Evolutionary conservation across 2,113 vertebrate genomes (phyloP).

Genomic region (Sarotherodon lohbergeri): DNA sequence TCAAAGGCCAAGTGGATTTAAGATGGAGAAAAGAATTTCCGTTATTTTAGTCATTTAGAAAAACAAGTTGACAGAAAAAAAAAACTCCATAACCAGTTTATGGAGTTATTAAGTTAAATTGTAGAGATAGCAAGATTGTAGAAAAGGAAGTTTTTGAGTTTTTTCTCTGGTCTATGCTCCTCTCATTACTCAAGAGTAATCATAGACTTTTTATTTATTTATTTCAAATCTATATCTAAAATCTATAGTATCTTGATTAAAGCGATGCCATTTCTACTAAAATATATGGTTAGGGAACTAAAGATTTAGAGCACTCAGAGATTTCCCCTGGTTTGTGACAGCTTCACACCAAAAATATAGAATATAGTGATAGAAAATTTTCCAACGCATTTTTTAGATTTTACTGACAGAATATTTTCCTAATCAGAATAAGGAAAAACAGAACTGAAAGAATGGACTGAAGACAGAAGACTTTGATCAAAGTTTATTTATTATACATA

Average conservation of each 20-base stretch:
- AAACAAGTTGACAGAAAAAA: background rate
- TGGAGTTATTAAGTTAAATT: background rate
- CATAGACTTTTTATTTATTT: background rate
- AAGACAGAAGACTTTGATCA: background rate
- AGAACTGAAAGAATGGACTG: background rate
- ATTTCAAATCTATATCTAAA: background rate
- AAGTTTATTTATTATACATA: background rate
- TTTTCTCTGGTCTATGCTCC: background rate
- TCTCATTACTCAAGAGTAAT: background rate
- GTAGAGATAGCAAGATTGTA: background rate
- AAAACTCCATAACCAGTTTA: accelerated
- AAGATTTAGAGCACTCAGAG: background rate
- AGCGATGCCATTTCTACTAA: background rate
- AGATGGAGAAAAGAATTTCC: background rate
- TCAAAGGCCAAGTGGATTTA: background rate
- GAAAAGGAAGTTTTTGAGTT: background rate
- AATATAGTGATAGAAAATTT: background rate
- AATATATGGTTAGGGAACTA: background rate
- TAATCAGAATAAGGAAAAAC: background rate
- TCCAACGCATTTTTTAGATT: background rate
- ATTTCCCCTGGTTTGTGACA: accelerated
- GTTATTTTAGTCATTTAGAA: background rate
- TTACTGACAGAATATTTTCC: background rate
- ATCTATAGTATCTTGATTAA: background rate
- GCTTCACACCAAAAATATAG: background rate